phyloP scores from a whole-genome alignment of 2,797 vertebrate genomes.

The Acestrorhynchus altus region DNA sequence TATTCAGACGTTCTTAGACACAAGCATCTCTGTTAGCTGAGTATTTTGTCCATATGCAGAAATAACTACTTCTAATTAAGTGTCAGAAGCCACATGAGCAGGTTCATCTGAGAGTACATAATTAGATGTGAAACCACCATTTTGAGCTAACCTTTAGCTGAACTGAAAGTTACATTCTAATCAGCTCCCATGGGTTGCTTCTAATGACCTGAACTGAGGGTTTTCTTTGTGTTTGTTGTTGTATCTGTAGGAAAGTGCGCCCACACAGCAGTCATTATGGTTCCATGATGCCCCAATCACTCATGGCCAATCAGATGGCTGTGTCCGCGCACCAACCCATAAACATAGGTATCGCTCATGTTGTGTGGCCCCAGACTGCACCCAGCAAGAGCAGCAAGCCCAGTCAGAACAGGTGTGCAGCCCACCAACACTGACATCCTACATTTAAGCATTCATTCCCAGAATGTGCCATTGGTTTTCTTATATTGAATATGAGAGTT shows the following conservation, averaged over 20 bases:
- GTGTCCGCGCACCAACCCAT: slow-evolving; percentile 92
- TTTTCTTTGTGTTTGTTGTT: slow-evolving; percentile 5
- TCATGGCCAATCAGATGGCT: slow-evolving; percentile 91
- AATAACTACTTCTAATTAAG: too few species aligned
- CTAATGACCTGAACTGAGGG: neutral
- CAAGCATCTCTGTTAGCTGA: too few species aligned
- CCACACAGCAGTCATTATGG: slow-evolving; percentile 88
- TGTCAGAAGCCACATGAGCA: too few species aligned
- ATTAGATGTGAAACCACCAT: too few species aligned
- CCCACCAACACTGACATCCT: neutral
- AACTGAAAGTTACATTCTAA: neutral
- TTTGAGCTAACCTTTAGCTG: neutral
- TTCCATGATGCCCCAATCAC: slow-evolving; percentile 88
- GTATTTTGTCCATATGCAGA: too few species aligned
- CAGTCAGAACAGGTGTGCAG: slow-evolving; percentile 86
- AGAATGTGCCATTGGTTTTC: neutral
- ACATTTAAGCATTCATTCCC: neutral
- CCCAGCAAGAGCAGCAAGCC: slow-evolving; percentile 89
- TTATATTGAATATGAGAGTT: too few species aligned
- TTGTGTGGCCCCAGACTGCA: slow-evolving; percentile 93
- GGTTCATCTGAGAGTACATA: too few species aligned
- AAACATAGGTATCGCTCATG: slow-evolving; percentile 94
- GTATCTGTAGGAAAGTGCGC: slow-evolving; percentile 82
- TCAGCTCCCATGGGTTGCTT: neutral
- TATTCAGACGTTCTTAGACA: too few species aligned